Evolutionary conservation across 2,888 invertebrate genomes (phyloP).

Genomic region (Lymantria dispar): DNA sequence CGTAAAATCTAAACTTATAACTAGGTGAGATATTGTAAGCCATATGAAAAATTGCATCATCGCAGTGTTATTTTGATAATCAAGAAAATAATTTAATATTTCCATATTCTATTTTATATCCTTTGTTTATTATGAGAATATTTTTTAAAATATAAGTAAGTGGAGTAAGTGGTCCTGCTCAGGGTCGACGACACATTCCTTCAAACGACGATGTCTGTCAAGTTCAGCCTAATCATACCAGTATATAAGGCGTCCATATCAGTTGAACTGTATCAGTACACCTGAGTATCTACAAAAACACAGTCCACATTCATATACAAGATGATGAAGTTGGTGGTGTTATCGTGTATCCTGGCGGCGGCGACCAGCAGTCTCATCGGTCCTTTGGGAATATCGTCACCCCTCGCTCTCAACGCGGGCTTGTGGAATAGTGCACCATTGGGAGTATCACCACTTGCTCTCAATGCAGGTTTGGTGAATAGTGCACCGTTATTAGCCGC

Average conservation of each 20-base stretch:
- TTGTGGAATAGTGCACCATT: conserved; percentile 9
- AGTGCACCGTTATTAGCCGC: conserved; percentile 4
- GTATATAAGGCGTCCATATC: conserved; percentile 54
- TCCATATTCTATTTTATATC: too few species aligned
- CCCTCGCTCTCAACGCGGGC: conserved; percentile 33
- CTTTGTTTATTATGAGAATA: too few species aligned
- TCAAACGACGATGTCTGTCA: conserved; percentile 38
- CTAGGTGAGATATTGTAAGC: too few species aligned
- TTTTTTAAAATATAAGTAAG: conserved; percentile 38
- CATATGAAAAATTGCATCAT: too few species aligned
- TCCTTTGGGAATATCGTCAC: conserved; percentile 15
- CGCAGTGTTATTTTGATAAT: too few species aligned
- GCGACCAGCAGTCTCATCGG: conserved; percentile 63
- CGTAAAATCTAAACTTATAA: too few species aligned
- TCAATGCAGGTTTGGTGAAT: conserved; percentile 27
- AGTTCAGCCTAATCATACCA: conserved; percentile 30
- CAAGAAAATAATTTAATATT: too few species aligned
- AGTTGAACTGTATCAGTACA: conserved; percentile 56
- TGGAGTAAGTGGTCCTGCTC: conserved; percentile 36
- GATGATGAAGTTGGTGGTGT: conserved; percentile 83
- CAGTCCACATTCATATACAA: conserved; percentile 62
- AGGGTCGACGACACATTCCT: conserved; percentile 60
- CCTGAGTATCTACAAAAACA: conserved; percentile 52
- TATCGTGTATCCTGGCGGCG: conserved; percentile 83
- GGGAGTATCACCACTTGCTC: conserved; percentile 22